Conservation (phyloP, 2,888 invertebrate species). For the Octodonta nipae region DNA sequence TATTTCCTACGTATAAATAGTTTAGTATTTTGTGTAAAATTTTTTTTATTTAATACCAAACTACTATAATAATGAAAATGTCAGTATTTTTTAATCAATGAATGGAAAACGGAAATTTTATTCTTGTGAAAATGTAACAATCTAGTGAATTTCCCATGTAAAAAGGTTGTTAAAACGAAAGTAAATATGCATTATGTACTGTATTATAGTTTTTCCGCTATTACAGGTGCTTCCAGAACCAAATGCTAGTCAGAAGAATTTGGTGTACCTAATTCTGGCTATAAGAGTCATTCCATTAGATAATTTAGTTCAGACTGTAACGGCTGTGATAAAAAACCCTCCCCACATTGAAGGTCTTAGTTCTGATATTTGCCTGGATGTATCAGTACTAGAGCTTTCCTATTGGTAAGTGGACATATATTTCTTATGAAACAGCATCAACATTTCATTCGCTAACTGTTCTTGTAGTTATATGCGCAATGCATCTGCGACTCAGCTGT, state of each 20-base stretch:
- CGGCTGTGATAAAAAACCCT: conserved; percentile 68
- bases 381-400: conserved; percentile 69
- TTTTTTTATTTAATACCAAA: no score
- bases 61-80: no score
- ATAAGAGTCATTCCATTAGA: conserved; percentile 75
- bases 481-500: conserved; percentile 52
- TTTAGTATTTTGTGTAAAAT: no score
- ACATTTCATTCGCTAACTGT: no score
- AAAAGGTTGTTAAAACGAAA: background rate
- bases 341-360: conserved; percentile 48
- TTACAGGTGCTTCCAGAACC: conserved; percentile 48
- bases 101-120: no score
- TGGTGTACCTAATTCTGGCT: conserved; percentile 66
- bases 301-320: conserved; percentile 66
- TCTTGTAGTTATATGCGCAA: conserved; percentile 46
- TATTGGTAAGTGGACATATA: conserved; percentile 44
- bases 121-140: background rate
- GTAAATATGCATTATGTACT: background rate
- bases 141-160: background rate
- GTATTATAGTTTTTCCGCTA: background rate
- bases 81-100: no score
- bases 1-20: no score
- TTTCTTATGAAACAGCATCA: no score
- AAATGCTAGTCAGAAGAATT: conserved; percentile 54
- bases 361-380: conserved; percentile 53